Base-by-base conservation (phyloP, 2,888 invertebrate genomes). In the Rhogogaster chlorosoma region DNA sequence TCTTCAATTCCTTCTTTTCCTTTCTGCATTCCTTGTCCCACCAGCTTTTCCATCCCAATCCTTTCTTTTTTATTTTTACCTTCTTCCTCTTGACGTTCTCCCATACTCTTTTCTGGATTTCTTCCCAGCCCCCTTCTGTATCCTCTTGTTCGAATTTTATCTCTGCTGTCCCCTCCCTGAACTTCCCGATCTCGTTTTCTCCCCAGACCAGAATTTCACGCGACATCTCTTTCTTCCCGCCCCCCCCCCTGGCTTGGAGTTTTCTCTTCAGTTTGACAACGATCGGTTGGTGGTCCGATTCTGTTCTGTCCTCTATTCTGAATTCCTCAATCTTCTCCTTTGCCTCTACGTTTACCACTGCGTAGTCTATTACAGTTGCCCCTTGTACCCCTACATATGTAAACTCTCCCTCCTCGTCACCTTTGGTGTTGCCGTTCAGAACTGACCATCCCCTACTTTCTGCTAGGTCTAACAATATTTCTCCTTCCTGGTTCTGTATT, bases 341-440 rank as follows among this genome's bases (percentile, higher is more conserved):
- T 38, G 38, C 64, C 18, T 80, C 71, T 22, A 53, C 83, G 2
- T 85, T 57, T 15, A 22, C 71, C 12, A 85, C 12, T 6, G 84
- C 83, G 29, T 85, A 86, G 73, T 85, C 85, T 18, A 84, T 87
- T 0, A 85, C 84, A n/a, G 87, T 77, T 10, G 75, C 64, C 6
- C 83, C 77, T 53, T 42, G 67, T n/a, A 53, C 71, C 9, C 80
- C 86, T 12, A 80, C 75, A 18, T 57, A 86, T 10, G 86, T 86
- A 26, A n/a, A 87, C 18, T 86, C 82, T 0, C 87, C 88, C 12
- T 86, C 86, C 67, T 82, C 78, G 22, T 88, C 84, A 15, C 85
- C 83, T 5, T 67, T 42, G 38, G 83, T 18, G 10, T 78, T 85
- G n/a, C 84, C 87, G 70, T 86, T 88, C 49, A 84, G 18, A 3